A percentile compares a stretch with the other conserved stretches of the same genome.
Evolutionary conservation across 2,888 invertebrate species (phyloP).

Genomic region (Erebia epiphron): DNA sequence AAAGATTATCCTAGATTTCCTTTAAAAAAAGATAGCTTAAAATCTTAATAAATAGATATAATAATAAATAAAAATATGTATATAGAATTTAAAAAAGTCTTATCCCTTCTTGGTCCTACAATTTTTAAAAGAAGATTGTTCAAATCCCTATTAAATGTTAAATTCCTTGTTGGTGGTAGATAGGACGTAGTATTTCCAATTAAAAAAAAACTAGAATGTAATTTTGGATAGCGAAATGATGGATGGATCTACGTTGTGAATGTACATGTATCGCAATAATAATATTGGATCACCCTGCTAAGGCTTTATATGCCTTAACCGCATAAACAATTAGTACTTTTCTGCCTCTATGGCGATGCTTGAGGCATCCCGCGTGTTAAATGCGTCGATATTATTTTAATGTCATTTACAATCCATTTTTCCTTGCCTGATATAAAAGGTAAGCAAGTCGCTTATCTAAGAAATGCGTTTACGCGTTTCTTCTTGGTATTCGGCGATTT

Average conservation of each 20-base stretch:
- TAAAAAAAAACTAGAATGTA: slow-evolving; percentile 13
- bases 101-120: not conserved
- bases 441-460: too few species aligned
- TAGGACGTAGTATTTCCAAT: slow-evolving; percentile 16
- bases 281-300: too few species aligned
- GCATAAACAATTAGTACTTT: too few species aligned
- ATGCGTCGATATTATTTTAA: too few species aligned
- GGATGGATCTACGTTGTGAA: not conserved
- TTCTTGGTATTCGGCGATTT: too few species aligned
- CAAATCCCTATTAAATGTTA: slow-evolving; percentile 12
- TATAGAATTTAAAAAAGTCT: not conserved
- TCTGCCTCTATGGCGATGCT: too few species aligned
- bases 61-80: slow-evolving; percentile 18
- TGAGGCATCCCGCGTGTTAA: too few species aligned
- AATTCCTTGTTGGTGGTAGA: slow-evolving; percentile 3
- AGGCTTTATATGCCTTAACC: too few species aligned
- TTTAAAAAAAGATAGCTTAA: not conserved
- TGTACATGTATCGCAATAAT: not conserved
- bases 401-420: too few species aligned
- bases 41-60: not conserved
- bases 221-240: not conserved
- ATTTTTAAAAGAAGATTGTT: slow-evolving; percentile 6
- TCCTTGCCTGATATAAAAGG: too few species aligned
- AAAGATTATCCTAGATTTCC: not conserved
- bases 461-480: too few species aligned